phyloP scores from a whole-genome alignment of 2,888 invertebrate species.

The Phymatocera aterrima region DNA sequence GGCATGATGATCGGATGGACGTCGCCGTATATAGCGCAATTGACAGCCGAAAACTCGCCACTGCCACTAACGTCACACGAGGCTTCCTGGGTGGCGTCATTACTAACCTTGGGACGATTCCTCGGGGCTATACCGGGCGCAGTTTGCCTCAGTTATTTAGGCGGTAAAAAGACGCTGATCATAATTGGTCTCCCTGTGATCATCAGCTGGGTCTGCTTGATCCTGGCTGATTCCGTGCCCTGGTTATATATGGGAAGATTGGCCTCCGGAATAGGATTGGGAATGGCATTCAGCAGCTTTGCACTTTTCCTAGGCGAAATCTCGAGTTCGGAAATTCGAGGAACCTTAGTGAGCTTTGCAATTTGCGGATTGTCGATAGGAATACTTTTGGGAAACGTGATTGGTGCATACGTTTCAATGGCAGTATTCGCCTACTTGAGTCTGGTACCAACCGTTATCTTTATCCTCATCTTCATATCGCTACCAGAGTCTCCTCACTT shows the following conservation, averaged over 20 bases:
- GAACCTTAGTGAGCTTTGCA: conserved; percentile 54
- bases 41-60: conserved; percentile 53
- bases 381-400: conserved; percentile 14
- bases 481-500: conserved; percentile 45
- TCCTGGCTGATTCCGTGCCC: conserved; percentile 53
- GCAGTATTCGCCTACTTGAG: conserved; percentile 29
- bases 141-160: conserved; percentile 55
- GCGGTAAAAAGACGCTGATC: conserved; percentile 56
- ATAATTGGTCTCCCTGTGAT: conserved; percentile 55
- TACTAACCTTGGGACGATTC: conserved; percentile 29
- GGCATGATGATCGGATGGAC: conserved; percentile 64
- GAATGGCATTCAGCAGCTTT: conserved; percentile 62
- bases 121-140: conserved; percentile 53
- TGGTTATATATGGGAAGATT: conserved; percentile 60
- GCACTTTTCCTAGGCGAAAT: conserved; percentile 65
- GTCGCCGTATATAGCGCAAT: conserved; percentile 62
- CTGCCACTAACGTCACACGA: conserved; percentile 31
- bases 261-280: conserved; percentile 58
- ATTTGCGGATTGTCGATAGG: conserved; percentile 24
- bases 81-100: conserved; percentile 44
- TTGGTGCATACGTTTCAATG: conserved; percentile 42
- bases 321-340: conserved; percentile 61
- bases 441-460: conserved; percentile 14
- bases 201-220: conserved; percentile 59
- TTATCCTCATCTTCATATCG: conserved; percentile 3